phyloP scores from a whole-genome alignment of 2,113 vertebrate genomes.

The Cryptomyrus ogoouensis region DNA sequence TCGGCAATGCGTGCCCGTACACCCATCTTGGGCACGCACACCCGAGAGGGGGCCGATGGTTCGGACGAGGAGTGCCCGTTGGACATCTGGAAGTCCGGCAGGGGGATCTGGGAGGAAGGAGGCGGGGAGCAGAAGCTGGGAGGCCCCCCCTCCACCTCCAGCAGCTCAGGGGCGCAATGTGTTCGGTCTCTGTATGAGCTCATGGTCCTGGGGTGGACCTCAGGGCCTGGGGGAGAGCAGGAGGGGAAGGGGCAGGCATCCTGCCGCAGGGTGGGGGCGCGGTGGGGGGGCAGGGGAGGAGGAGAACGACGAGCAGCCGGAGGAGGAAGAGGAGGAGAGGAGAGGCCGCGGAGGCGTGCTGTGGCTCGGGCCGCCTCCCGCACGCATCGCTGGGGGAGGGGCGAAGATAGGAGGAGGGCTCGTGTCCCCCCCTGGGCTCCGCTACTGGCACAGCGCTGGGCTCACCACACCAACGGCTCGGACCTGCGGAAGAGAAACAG shows the following conservation, averaged over 20 bases:
- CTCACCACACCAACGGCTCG: not conserved
- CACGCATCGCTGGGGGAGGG: slow-evolving; percentile 52
- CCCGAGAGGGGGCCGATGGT: slow-evolving; percentile 45
- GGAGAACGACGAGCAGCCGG: slow-evolving; percentile 33
- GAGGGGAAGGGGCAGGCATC: slow-evolving; percentile 48
- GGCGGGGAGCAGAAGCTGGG: slow-evolving; percentile 47
- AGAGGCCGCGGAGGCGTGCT: slow-evolving; percentile 44
- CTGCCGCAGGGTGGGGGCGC: slow-evolving; percentile 46
- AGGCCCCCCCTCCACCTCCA: slow-evolving; percentile 52
- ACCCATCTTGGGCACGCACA: slow-evolving; percentile 85
- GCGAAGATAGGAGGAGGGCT: not conserved
- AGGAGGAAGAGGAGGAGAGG: slow-evolving; percentile 41
- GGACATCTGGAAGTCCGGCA: slow-evolving; percentile 50
- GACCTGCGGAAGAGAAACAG: slow-evolving; percentile 27
- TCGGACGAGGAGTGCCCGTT: slow-evolving; percentile 48
- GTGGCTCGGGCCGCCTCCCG: slow-evolving; percentile 44
- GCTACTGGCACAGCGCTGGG: not conserved
- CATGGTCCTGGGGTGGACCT: slow-evolving; percentile 64
- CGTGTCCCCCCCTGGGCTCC: not conserved
- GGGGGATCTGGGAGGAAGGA: slow-evolving; percentile 52
- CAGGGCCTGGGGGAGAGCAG: slow-evolving; percentile 41
- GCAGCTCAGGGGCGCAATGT: slow-evolving; percentile 67
- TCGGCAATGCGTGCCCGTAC: slow-evolving; percentile 82
- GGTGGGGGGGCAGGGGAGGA: slow-evolving; percentile 41
- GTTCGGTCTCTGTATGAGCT: slow-evolving; percentile 76